Conservation (phyloP, 2,797 vertebrate species). For the Martes flavigula region DNA sequence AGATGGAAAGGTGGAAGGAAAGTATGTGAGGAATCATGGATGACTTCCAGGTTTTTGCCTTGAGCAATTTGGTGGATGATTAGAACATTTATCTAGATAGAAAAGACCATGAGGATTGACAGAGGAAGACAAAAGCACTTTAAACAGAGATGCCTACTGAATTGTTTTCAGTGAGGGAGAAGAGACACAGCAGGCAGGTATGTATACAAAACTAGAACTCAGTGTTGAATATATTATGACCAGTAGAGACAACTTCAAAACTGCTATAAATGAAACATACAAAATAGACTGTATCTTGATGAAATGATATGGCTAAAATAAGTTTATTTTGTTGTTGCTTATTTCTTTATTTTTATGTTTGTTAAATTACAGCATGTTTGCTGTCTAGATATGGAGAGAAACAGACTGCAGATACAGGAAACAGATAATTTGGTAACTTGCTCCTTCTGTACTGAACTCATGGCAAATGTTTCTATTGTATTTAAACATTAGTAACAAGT, state of each 20-base stretch:
- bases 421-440: not conserved
- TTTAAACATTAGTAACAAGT: constrained; percentile 27
- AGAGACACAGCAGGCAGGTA: not conserved
- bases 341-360: not conserved
- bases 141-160: not conserved
- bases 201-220: not conserved
- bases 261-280: not conserved
- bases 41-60: not conserved
- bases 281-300: not conserved
- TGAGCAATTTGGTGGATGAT: not conserved
- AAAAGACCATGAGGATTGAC: not conserved
- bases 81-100: not conserved
- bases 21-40: not conserved
- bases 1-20: not conserved
- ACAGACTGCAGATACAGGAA: not conserved
- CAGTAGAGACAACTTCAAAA: not conserved
- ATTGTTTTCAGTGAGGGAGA: not conserved
- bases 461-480: not conserved
- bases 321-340: not conserved
- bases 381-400: not conserved
- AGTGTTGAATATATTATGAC: not conserved
- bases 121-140: not conserved
- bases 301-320: not conserved
- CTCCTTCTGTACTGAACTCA: not conserved
- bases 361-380: not conserved